phyloP scores from a whole-genome alignment of 2,797 vertebrate species.

The Myripristis murdjan region DNA sequence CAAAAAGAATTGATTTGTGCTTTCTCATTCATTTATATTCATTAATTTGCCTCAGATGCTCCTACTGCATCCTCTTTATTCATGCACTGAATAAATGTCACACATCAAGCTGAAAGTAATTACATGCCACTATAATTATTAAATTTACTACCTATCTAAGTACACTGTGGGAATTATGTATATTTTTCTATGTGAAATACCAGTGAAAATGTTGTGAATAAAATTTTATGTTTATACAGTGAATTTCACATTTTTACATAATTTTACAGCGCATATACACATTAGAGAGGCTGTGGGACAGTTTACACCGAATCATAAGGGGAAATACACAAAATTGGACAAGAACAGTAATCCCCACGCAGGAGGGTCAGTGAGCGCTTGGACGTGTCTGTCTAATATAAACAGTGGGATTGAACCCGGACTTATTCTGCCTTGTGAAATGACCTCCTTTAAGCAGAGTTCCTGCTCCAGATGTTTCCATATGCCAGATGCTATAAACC shows the following conservation, averaged over 20 bases:
- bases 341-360: slow-evolving; percentile 55
- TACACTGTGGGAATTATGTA: no score
- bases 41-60: no score
- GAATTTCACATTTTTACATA: no score
- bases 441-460: slow-evolving; percentile 69
- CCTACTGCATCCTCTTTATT: not conserved
- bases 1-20: not conserved
- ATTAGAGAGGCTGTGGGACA: slow-evolving; percentile 28
- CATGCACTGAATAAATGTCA: no score
- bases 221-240: no score
- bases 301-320: slow-evolving; percentile 46
- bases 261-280: not conserved
- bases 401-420: slow-evolving; percentile 61
- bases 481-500: slow-evolving; percentile 67
- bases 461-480: slow-evolving; percentile 73
- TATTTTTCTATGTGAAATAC: no score
- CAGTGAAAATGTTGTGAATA: no score
- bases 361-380: slow-evolving; percentile 50
- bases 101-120: no score
- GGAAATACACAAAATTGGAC: slow-evolving; percentile 19
- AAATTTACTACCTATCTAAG: no score
- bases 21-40: no score
- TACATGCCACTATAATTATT: no score
- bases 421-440: slow-evolving; percentile 57
- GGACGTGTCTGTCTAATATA: slow-evolving; percentile 67